A percentile compares a stretch with the other conserved stretches of the same genome.
Conservation (phyloP, 1,140 invertebrate species). For the Trichonephila inaurata region DNA sequence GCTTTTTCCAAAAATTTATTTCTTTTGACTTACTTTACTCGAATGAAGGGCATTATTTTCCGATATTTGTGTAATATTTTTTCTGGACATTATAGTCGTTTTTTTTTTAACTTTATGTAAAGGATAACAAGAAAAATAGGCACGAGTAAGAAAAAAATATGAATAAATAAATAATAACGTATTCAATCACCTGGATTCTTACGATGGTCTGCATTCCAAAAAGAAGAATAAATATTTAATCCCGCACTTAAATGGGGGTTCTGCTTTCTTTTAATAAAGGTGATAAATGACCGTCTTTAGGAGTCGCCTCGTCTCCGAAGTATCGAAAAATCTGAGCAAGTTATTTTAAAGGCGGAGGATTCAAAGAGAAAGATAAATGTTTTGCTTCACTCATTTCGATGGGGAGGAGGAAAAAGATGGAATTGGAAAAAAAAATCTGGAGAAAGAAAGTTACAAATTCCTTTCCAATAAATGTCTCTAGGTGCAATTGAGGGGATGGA, state of each 20-base stretch:
- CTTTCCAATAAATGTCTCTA: neutral
- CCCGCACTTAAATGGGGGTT: neutral
- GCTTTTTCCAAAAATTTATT: no score
- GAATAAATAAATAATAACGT: neutral
- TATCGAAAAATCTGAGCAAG: conserved; percentile 10
- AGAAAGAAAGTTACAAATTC: neutral
- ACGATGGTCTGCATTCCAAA: neutral
- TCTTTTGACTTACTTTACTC: no score
- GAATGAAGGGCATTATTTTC: no score
- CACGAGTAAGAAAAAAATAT: no score
- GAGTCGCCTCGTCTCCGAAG: neutral
- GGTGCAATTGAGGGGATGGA: neutral
- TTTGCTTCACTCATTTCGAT: neutral
- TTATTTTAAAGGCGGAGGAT: conserved; percentile 17
- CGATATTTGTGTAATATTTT: no score
- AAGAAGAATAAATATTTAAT: conserved; percentile 8
- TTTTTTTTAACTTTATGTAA: no score
- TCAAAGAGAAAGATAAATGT: conserved; percentile 36
- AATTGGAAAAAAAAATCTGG: neutral
- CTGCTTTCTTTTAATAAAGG: neutral
- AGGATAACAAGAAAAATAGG: no score
- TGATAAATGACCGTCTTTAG: conserved; percentile 11
- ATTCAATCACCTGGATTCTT: neutral
- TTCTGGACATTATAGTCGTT: no score
- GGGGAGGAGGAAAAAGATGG: neutral